Evolutionary conservation across 2,888 invertebrate genomes (phyloP).

Genomic region (Lepidocyrtinus sp.): DNA sequence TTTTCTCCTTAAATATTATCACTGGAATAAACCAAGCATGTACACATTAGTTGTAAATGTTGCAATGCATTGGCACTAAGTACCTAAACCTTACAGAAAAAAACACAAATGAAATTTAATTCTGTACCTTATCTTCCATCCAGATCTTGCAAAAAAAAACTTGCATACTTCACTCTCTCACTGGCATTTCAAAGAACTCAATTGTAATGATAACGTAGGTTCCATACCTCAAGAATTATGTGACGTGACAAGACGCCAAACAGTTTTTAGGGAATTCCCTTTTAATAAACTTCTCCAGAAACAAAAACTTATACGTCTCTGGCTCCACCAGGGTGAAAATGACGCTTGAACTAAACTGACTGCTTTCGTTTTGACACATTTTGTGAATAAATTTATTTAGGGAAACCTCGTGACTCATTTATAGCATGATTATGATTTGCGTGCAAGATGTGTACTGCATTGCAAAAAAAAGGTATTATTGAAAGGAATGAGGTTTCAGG

Average conservation of each 20-base stretch:
- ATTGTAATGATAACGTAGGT: too few species aligned
- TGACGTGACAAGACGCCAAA: background rate
- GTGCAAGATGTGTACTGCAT: background rate
- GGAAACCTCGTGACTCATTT: background rate
- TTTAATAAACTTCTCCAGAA: background rate
- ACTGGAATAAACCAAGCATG: conserved; percentile 1
- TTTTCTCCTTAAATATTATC: too few species aligned
- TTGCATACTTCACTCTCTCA: too few species aligned
- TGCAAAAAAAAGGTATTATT: too few species aligned
- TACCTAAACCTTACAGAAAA: too few species aligned
- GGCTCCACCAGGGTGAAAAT: background rate
- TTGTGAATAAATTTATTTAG: background rate
- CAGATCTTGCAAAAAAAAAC: background rate
- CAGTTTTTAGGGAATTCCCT: background rate
- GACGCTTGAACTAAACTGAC: background rate
- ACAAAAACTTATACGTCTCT: background rate
- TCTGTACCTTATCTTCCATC: background rate
- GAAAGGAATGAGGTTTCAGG: too few species aligned
- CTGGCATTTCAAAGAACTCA: too few species aligned
- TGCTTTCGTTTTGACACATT: background rate
- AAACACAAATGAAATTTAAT: too few species aligned
- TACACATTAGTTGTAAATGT: background rate
- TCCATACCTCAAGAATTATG: too few species aligned
- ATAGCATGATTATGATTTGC: background rate
- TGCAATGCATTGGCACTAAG: background rate